Percentiles rank a stretch among this genome's conserved stretches.
Evolutionary conservation across 2,113 vertebrate genomes (phyloP).

Genomic region (Hemichromis elongatus): DNA sequence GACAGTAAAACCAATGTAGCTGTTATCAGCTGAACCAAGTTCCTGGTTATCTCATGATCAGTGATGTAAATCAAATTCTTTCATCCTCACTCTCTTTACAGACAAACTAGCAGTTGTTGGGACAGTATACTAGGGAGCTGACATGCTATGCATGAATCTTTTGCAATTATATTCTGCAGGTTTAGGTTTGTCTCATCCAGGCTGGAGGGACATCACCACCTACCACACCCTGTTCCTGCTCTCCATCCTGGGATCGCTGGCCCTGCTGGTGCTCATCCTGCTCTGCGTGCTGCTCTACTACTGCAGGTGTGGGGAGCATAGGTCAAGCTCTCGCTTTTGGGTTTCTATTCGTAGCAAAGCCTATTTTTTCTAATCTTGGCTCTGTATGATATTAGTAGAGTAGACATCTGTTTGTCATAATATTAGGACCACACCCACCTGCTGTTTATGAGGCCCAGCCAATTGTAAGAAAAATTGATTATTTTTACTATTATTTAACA

Average conservation of each 20-base stretch:
- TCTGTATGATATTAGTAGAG: background rate
- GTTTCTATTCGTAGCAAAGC: background rate
- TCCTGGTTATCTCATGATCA: background rate
- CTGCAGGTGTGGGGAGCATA: constrained; percentile 82
- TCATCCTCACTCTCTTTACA: background rate
- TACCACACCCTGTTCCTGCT: constrained; percentile 98
- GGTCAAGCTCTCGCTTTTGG: constrained; percentile 44
- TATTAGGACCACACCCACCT: background rate
- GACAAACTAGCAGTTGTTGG: background rate
- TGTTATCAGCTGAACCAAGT: background rate
- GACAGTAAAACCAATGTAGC: background rate
- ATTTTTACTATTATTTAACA: too few relatives aligned
- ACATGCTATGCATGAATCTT: rapidly evolving
- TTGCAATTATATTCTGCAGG: constrained; percentile 64
- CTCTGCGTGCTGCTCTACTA: constrained; percentile 95
- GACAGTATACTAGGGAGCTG: rapidly evolving
- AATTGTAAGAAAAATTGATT: background rate
- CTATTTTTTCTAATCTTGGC: background rate
- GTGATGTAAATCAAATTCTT: background rate
- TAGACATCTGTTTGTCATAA: background rate
- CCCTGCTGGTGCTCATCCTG: constrained; percentile 88
- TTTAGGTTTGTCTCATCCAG: constrained; percentile 77
- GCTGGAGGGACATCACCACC: constrained; percentile 88
- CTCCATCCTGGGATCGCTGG: constrained; percentile 88
- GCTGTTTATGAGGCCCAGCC: rapidly evolving